A percentile compares a stretch with the other conserved stretches of the same genome.
phyloP scores from a whole-genome alignment of 2,888 invertebrate genomes.

The Nebria salina region DNA sequence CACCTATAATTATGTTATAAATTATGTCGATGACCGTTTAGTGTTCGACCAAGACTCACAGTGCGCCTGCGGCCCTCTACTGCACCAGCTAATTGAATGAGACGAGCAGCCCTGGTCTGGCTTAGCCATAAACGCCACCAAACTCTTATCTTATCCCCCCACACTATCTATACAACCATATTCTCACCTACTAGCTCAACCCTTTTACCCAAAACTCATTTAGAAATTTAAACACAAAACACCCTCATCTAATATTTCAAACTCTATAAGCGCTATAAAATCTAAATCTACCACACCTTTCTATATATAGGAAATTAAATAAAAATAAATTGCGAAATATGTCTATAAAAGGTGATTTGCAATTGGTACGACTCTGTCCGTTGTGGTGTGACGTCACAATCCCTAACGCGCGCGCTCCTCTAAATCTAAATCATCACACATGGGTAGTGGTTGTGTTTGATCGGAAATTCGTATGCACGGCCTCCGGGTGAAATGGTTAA shows the following conservation, averaged over 20 bases:
- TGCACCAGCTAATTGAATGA: slow-evolving; percentile 51
- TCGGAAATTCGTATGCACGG: slow-evolving; percentile 41
- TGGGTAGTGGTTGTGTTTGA: slow-evolving; percentile 3
- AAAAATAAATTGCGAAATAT: neutral
- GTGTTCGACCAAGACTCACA: slow-evolving; percentile 45
- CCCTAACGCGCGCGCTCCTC: too few relatives aligned
- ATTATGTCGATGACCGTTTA: slow-evolving; percentile 61
- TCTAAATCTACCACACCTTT: too few relatives aligned
- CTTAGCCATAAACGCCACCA: neutral
- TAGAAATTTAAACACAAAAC: neutral
- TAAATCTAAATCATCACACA: slow-evolving; percentile 28
- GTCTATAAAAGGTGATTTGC: neutral
- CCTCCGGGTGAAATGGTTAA: slow-evolving; percentile 50
- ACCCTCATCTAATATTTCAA: too few relatives aligned
- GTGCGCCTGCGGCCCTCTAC: slow-evolving; percentile 48
- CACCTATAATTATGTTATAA: slow-evolving; percentile 64
- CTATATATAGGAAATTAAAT: too few relatives aligned
- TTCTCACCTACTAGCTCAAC: neutral
- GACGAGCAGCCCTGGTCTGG: neutral
- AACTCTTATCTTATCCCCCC: neutral
- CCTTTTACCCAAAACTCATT: neutral
- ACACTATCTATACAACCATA: neutral
- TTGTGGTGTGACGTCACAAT: neutral
- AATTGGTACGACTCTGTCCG: neutral
- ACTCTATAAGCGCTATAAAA: too few relatives aligned